Base-by-base conservation (phyloP, 2,113 vertebrate species). In the Puffinus mauretanicus region DNA sequence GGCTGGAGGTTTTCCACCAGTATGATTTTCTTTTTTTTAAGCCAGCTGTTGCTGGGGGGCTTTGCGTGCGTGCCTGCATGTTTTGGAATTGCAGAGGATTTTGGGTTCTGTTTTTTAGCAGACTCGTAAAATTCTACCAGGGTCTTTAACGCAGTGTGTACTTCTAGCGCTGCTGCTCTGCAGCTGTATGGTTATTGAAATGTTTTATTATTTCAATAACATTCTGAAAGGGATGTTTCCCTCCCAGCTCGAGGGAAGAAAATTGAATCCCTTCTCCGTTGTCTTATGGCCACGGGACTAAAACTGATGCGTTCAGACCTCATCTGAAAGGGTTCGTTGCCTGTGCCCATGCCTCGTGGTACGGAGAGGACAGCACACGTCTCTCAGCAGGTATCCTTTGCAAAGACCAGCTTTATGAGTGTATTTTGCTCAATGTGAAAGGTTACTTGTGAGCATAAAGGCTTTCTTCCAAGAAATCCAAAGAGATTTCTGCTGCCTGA, bases 101-200 rank as follows among this genome's bases (percentile, higher is more conserved):
- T 93, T 3, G 77, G 65, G 79, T 73, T 95, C 88, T 96, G 82
- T 72, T 97, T 95, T 96, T 71, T 70, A 93, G 87, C 75, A 88
- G 79, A 40, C 93, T 97, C 87, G 0, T 95, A 95, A 95, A 96
- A 95, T 91, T 96, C 89, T 95, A 95, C 54, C 67, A 15, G 78
- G n/a, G 64, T 90, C 88, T 96, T 93, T 95, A 96, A 67, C 60
- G n/a, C 13, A 18, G 88, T 85, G 77, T 71, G 52, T 92, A 64
- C 77, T 96, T 16, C 18, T 81, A 95, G 88, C 80, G 49, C 91
- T 93, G 94, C 95, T 96, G 95, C 94, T 96, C 83, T 5, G 10
- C 96, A 97, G 95, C 96, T 97, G 96, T 54, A 72, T 61, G 72
- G 13, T 96, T 97, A 96, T 92, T 97, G 97, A 97, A 96, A 94